phyloP scores from a whole-genome alignment of 2,113 vertebrate genomes.

The Otolemur garnettii region DNA sequence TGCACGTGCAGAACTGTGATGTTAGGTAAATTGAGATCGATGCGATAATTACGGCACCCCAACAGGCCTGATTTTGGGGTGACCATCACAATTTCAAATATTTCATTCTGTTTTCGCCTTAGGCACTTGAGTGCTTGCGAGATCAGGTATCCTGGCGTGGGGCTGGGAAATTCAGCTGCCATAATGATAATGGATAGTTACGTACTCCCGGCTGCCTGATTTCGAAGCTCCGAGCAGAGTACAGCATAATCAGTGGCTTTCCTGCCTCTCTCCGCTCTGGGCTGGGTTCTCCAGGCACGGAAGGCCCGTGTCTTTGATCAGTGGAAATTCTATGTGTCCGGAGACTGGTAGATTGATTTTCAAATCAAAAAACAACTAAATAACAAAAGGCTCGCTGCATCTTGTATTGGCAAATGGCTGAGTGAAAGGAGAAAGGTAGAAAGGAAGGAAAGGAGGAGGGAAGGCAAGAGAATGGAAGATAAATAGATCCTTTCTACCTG shows the following conservation, averaged over 20 bases:
- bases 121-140: neutral
- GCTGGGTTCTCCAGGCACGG: neutral
- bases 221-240: neutral
- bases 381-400: neutral
- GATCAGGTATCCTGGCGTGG: neutral
- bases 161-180: neutral
- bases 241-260: fast-evolving
- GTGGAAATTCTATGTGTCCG: neutral
- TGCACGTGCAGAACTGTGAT: fast-evolving
- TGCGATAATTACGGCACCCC: neutral
- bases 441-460: neutral
- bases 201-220: neutral
- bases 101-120: neutral
- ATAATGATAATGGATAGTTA: fast-evolving
- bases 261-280: neutral
- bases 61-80: neutral
- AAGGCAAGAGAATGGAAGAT: neutral
- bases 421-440: neutral
- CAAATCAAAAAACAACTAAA: neutral
- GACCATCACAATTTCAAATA: neutral
- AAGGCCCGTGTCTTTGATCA: neutral
- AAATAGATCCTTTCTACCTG: neutral
- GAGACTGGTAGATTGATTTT: neutral
- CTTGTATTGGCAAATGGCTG: neutral
- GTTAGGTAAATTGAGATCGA: neutral